A percentile compares a stretch with the other conserved stretches of the same genome.
These are phyloP conservation scores for Caenorhabditis wallacei DNA, from an alignment of 2,888 invertebrate genomes.

Conservation along the genomic window DNA sequence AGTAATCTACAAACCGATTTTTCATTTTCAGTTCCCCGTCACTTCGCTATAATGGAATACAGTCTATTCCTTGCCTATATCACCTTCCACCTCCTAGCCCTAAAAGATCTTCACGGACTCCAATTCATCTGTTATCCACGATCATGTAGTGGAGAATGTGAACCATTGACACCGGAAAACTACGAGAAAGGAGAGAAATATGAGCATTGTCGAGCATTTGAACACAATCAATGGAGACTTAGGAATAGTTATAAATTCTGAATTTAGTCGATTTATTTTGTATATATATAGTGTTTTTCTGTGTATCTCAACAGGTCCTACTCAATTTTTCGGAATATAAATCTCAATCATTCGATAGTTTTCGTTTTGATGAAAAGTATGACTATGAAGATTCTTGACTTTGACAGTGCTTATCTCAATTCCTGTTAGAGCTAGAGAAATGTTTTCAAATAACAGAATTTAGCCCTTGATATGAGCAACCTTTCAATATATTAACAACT, in stretches of 20 bases:
- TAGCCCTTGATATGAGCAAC: no score
- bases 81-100: slow-evolving; percentile 73
- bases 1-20: no score
- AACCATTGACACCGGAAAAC: slow-evolving; percentile 77
- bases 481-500: no score
- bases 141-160: slow-evolving; percentile 79
- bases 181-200: slow-evolving; percentile 72
- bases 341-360: slow-evolving; percentile 18
- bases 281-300: not conserved
- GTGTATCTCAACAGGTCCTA: slow-evolving; percentile 34
- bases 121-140: slow-evolving; percentile 79
- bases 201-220: slow-evolving; percentile 71
- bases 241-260: slow-evolving; percentile 31
- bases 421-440: no score
- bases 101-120: slow-evolving; percentile 73
- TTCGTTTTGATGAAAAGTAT: not conserved
- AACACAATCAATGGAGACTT: slow-evolving; percentile 66
- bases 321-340: slow-evolving; percentile 18
- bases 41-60: slow-evolving; percentile 79
- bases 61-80: slow-evolving; percentile 72
- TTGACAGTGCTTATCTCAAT: no score
- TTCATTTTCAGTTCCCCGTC: slow-evolving; percentile 73
- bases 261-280: not conserved
- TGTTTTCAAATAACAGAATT: no score
- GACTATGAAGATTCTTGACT: no score